phyloP scores from a whole-genome alignment of 2,113 vertebrate species.

The Mionectes macconnelli region DNA sequence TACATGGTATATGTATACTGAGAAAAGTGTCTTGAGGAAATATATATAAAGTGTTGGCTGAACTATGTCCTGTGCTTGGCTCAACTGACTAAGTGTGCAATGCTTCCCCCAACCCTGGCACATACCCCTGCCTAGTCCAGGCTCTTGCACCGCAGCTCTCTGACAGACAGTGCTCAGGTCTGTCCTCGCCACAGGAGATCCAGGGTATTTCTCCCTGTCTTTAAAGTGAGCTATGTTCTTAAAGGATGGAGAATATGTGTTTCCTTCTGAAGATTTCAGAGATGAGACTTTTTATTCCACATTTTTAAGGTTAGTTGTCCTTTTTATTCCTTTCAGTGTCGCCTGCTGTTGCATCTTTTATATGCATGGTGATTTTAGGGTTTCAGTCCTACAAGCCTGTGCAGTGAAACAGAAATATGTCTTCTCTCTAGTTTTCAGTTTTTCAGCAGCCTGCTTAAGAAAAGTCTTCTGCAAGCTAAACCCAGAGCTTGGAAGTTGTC shows the following conservation, averaged over 20 bases:
- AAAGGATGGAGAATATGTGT: background rate
- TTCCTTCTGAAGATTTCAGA: background rate
- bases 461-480: constrained; percentile 22
- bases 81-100: background rate
- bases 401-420: constrained; percentile 27
- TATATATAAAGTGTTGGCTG: background rate
- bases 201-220: background rate
- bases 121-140: background rate
- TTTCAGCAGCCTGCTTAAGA: background rate
- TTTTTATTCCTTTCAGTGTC: constrained; percentile 40
- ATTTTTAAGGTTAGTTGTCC: constrained; percentile 38
- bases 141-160: background rate
- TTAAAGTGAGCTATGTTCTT: background rate
- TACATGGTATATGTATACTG: background rate
- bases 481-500: background rate
- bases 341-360: background rate
- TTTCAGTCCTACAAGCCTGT: background rate
- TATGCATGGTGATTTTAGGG: background rate
- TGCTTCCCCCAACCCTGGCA: background rate
- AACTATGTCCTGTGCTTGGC: background rate
- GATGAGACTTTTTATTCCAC: background rate
- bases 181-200: background rate
- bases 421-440: constrained; percentile 18
- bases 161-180: background rate
- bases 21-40: background rate